Evolutionary conservation across 2,888 invertebrate genomes (phyloP).

Genomic region (Digitonthophagus gazella): DNA sequence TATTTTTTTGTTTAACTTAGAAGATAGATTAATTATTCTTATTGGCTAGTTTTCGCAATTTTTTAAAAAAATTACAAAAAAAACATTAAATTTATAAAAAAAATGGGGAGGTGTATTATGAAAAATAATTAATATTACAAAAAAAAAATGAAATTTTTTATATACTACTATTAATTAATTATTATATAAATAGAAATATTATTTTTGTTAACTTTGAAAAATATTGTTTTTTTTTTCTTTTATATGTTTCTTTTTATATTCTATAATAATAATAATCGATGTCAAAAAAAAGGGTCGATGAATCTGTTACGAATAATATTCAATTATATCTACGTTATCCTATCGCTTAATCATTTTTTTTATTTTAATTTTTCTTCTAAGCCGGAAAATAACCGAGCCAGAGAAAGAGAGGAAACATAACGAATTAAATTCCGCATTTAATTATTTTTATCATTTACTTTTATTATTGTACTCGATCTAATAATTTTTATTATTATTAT

Average conservation of each 20-base stretch:
- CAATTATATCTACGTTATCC: no score
- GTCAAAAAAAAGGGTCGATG: neutral
- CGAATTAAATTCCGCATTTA: neutral
- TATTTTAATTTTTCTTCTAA: no score
- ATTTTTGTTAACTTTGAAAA: neutral
- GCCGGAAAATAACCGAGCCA: neutral
- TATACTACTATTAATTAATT: slow-evolving; percentile 1
- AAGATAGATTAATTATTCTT: neutral
- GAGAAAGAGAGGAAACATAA: neutral
- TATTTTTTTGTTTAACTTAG: neutral
- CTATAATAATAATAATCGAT: neutral
- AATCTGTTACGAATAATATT: neutral
- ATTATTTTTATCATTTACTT: slow-evolving; percentile 3
- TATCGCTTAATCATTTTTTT: no score
- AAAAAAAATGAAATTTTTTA: slow-evolving; percentile 3
- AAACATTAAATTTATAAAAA: slow-evolving; percentile 7
- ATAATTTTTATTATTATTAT: slow-evolving; percentile 62
- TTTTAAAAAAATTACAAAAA: slow-evolving; percentile 1
- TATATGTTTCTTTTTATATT: slow-evolving; percentile 45
- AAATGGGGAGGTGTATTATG: slow-evolving; percentile 1
- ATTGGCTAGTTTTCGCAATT: neutral
- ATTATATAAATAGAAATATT: slow-evolving; percentile 6
- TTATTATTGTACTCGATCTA: slow-evolving; percentile 62
- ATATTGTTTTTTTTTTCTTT: slow-evolving; percentile 10
- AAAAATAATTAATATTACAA: neutral